phyloP scores from a whole-genome alignment of 2,888 invertebrate species.

The Lasioglossum figueresi region DNA sequence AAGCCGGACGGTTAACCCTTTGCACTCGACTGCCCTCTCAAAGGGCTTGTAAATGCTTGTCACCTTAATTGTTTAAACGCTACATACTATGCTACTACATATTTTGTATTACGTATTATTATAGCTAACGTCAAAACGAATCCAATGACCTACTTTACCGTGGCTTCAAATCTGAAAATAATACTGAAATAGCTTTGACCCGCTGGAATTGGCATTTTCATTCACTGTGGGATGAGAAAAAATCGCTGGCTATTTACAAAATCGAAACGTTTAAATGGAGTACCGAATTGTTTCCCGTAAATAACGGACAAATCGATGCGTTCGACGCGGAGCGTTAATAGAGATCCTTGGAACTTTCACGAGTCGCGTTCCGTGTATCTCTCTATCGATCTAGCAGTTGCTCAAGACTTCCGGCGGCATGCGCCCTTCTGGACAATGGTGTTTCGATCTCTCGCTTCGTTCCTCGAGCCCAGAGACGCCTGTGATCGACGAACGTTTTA shows the following conservation, averaged over 20 bases:
- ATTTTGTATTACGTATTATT: too few relatives aligned
- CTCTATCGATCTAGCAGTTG: not conserved
- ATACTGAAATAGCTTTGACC: too few relatives aligned
- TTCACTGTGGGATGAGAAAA: not conserved
- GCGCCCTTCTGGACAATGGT: not conserved
- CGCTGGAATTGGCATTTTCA: too few relatives aligned
- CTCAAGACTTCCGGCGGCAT: conserved; percentile 6
- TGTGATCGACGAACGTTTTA: not conserved
- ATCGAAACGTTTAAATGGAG: not conserved
- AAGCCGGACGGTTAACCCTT: not conserved
- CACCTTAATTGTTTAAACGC: too few relatives aligned
- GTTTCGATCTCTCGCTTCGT: not conserved
- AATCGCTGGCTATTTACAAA: not conserved
- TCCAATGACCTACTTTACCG: too few relatives aligned
- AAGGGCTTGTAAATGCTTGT: too few relatives aligned
- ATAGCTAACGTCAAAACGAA: too few relatives aligned
- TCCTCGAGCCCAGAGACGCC: not conserved
- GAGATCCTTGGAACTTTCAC: conserved; percentile 12
- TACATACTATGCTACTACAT: too few relatives aligned
- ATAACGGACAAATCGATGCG: not conserved
- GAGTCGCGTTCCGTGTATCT: conserved; percentile 2
- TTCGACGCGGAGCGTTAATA: not conserved
- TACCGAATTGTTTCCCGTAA: not conserved
- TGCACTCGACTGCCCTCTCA: not conserved
- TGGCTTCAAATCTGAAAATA: too few relatives aligned